Conservation (phyloP, 2,888 invertebrate genomes). For the Cataglyphis cursor region DNA sequence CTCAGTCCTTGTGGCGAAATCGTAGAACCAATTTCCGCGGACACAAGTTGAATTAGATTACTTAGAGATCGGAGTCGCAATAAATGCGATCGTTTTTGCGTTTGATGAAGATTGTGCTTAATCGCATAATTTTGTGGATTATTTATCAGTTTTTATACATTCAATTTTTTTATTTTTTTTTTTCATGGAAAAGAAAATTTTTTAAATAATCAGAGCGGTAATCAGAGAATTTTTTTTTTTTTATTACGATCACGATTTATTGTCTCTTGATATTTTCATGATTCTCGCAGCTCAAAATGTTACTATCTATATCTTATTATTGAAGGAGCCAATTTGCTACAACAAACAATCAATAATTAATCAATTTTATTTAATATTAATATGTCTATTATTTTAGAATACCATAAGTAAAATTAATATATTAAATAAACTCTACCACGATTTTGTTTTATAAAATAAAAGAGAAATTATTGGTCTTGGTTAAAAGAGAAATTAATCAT, state of each 20-base stretch:
- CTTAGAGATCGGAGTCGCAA: background rate
- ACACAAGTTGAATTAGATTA: background rate
- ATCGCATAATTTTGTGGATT: background rate
- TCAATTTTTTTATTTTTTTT: background rate
- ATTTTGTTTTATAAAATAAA: conserved; percentile 22
- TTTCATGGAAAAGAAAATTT: background rate
- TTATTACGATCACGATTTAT: conserved; percentile 1
- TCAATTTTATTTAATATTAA: background rate
- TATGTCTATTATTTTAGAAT: background rate
- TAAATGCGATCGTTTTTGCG: background rate
- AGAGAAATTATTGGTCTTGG: background rate
- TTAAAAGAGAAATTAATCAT: conserved; percentile 45
- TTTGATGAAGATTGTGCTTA: background rate
- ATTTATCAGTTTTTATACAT: background rate
- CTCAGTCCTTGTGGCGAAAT: background rate
- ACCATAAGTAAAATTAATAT: background rate
- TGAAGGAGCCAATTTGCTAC: conserved; percentile 5
- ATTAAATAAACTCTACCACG: background rate
- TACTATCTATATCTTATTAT: background rate
- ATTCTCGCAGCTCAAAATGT: background rate
- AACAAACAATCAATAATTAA: background rate
- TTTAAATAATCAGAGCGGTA: background rate
- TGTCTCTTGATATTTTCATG: conserved; percentile 5
- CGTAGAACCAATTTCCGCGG: background rate
- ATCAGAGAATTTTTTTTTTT: background rate